Conservation (phyloP, 64 coral and sea anemone genomes). For the Pachyseris speciosa region DNA sequence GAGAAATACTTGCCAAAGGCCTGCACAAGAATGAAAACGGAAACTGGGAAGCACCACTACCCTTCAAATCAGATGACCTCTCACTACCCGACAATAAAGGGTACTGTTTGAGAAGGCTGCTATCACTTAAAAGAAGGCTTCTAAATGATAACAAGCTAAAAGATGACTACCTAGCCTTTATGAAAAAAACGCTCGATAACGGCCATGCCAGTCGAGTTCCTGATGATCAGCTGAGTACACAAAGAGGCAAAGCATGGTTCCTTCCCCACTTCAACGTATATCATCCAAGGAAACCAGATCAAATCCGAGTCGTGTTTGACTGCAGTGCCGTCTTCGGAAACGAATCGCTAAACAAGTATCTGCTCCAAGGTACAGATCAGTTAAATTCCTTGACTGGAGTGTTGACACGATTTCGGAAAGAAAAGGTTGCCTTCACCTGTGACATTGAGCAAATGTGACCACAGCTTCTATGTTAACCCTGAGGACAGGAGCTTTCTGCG, state of each 20-base stretch:
- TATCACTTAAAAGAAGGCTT: slow-evolving; percentile 36
- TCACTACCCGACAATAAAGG: slow-evolving; percentile 23
- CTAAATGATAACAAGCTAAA: neutral
- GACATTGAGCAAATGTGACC: slow-evolving; percentile 60
- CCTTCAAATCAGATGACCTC: slow-evolving; percentile 11
- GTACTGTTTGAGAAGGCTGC: slow-evolving; percentile 29
- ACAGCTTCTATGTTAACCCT: slow-evolving; percentile 53
- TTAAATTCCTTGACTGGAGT: slow-evolving; percentile 39
- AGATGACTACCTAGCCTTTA: too few relatives aligned
- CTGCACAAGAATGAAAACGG: slow-evolving; percentile 43
- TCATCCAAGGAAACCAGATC: slow-evolving; percentile 24
- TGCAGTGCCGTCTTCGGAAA: slow-evolving; percentile 43
- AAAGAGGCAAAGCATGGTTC: slow-evolving; percentile 43
- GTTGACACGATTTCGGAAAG: slow-evolving; percentile 28
- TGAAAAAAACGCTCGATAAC: slow-evolving; percentile 44
- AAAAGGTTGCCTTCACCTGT: slow-evolving; percentile 41
- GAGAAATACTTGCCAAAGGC: slow-evolving; percentile 10
- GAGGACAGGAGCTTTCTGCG: slow-evolving; percentile 20
- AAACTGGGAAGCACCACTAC: slow-evolving; percentile 56
- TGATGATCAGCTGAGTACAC: neutral
- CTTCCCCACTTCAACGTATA: slow-evolving; percentile 54
- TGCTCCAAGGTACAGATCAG: slow-evolving; percentile 51
- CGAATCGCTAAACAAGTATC: slow-evolving; percentile 38
- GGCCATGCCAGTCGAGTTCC: slow-evolving; percentile 39
- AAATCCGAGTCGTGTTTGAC: slow-evolving; percentile 49